Evolutionary conservation across 1,140 invertebrate genomes (phyloP).

Genomic region (Drosophila carrolli): DNA sequence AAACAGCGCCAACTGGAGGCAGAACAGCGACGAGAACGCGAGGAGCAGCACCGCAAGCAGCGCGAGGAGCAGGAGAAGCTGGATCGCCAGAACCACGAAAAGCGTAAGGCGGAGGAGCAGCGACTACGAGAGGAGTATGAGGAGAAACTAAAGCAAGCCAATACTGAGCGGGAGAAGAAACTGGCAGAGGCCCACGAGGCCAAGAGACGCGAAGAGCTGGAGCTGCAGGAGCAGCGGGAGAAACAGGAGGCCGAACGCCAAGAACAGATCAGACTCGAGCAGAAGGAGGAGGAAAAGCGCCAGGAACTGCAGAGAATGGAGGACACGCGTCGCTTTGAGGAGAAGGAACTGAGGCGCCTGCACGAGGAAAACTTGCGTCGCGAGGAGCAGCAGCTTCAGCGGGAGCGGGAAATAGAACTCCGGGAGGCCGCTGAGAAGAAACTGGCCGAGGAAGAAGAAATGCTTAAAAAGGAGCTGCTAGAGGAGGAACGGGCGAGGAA

Average conservation of each 20-base stretch:
- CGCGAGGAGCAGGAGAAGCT: slow-evolving; percentile 54
- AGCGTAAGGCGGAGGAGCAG: slow-evolving; percentile 60
- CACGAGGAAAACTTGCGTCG: slow-evolving; percentile 66
- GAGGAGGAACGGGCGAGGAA: slow-evolving; percentile 61
- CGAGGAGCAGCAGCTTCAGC: slow-evolving; percentile 55
- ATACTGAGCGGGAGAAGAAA: slow-evolving; percentile 64
- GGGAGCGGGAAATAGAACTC: slow-evolving; percentile 59
- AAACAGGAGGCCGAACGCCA: slow-evolving; percentile 66
- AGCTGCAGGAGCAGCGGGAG: slow-evolving; percentile 52
- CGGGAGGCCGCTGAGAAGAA: slow-evolving; percentile 55
- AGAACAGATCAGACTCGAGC: slow-evolving; percentile 59
- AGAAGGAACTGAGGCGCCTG: slow-evolving; percentile 63
- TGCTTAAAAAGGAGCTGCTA: slow-evolving; percentile 49
- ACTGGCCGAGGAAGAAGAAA: slow-evolving; percentile 66
- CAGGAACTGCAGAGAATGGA: slow-evolving; percentile 58
- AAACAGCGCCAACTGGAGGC: slow-evolving; percentile 62
- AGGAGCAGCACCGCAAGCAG: slow-evolving; percentile 58
- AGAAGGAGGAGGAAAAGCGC: slow-evolving; percentile 75
- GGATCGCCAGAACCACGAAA: slow-evolving; percentile 46
- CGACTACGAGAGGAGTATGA: slow-evolving; percentile 64
- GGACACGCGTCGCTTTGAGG: slow-evolving; percentile 60
- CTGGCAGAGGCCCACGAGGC: slow-evolving; percentile 71
- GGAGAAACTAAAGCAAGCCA: slow-evolving; percentile 51
- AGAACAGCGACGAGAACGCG: slow-evolving; percentile 37
- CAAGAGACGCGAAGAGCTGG: slow-evolving; percentile 63